Evolutionary conservation across 2,888 invertebrate genomes (phyloP), one percentile per base, ranked within the genome.

Genomic region (Platynereis dumerilii): DNA sequence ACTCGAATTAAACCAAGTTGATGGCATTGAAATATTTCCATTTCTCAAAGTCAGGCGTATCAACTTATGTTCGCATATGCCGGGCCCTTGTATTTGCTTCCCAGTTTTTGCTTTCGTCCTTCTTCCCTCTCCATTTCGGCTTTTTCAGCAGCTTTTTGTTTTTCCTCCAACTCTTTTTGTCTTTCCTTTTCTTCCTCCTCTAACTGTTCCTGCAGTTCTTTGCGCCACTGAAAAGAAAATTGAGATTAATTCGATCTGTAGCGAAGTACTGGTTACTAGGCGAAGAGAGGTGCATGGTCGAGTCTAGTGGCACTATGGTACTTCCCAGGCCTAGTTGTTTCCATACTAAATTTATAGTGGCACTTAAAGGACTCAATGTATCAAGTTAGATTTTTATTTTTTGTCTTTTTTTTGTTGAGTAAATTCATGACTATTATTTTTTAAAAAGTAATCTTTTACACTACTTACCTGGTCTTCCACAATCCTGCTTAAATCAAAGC

Each of bases 381-480:
- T n/a, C n/a, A n/a, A n/a, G n/a, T n/a, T n/a, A n/a, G n/a, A n/a
- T n/a, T n/a, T n/a, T n/a, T n/a, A n/a, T n/a, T n/a, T n/a, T n/a
- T n/a, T n/a, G n/a, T n/a, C n/a, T n/a, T n/a, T n/a, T n/a, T n/a
- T n/a, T n/a, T n/a, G n/a, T n/a, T n/a, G n/a, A n/a, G n/a, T n/a
- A n/a, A n/a, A n/a, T n/a, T n/a, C 7, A 34, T 34, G 34, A 34
- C 5, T 34, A 34, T 34, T 34, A 12, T 12, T 34, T 34, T 12
- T 34, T 12, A 34, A 7, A 7, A 12, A 34, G 34, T 34, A n/a
- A n/a, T n/a, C 34, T 7, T 34, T 34, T 12, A 34, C 7, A 34
- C 34, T 7, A 10, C 55, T 17, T 66, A 81, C 82, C 81, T 81
- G 82, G 69, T 82, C 82, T 61, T 83, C 82, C 1, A 83, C 78